Base-by-base conservation (phyloP, 2,797 vertebrate species). In the Choloepus didactylus region DNA sequence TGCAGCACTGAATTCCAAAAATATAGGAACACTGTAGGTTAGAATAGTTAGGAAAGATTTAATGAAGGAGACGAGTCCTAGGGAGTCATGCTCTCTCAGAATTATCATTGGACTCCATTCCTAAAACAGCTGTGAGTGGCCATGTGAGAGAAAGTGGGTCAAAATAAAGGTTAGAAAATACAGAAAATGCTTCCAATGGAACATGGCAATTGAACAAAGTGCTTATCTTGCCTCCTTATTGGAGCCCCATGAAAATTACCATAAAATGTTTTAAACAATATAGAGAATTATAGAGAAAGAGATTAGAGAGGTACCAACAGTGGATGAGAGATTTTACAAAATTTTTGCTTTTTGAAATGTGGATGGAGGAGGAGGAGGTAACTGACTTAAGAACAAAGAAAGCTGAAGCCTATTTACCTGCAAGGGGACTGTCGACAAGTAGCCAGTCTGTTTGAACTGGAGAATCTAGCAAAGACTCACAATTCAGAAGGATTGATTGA, bases 101-200 rank as follows among this genome's bases (percentile, higher is more conserved):
- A 90, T 81, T 93, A 79, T 70, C 59, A 56, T 82, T 44, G 15
- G 21, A 89, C 85, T 92, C 41, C 4, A 12, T 72, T 87, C 62
- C 84, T 35, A 51, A 64, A 87, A 73, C 49, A 91, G n/a, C 59
- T 11, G 19, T 66, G 72, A 76, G 27, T 83, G 94, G 77, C 27
- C 41, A n/a, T 79, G 38, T 54, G 49, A 79, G 54, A 54, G 59
- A 91, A 93, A 89, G 21, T 60, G 59, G 25, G 60, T 77, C 91
- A 92, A 94, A 89, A 76, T 86, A 80, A 91, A 94, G 69, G 21
- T 89, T 82, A 81, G 54, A 76, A 64, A 94, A 77, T 31, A 84
- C 60, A 85, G 46, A 59, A 83, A 84, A 88, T 18, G 75, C 41
- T 83, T 83, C 44, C 35, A 93, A 84, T n/a, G 83, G 59, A 77